Conservation (phyloP, 2,797 vertebrate species). For the Paratrypauchen microcephalus region DNA sequence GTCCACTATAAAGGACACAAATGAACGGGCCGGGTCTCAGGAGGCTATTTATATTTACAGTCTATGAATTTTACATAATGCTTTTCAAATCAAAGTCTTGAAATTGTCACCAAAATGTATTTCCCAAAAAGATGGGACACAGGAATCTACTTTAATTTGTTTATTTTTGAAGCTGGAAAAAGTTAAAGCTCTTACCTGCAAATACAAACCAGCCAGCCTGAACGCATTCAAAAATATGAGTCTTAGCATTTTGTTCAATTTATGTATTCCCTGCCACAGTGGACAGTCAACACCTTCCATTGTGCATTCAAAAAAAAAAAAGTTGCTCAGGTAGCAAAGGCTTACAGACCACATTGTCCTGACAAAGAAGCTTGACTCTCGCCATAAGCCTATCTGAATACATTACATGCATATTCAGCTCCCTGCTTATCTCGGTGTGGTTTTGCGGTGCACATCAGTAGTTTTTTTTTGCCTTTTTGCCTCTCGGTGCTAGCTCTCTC, state of each 20-base stretch:
- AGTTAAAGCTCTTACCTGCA: neutral
- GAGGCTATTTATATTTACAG: too few relatives aligned
- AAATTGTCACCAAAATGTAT: too few relatives aligned
- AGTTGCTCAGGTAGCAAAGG: slow-evolving; percentile 37
- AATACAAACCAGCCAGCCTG: neutral
- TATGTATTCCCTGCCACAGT: neutral
- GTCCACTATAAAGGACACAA: too few relatives aligned
- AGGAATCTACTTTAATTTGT: too few relatives aligned
- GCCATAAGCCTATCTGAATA: slow-evolving; percentile 35
- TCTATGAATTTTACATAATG: too few relatives aligned
- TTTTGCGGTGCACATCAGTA: slow-evolving; percentile 23
- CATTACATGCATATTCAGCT: slow-evolving; percentile 52
- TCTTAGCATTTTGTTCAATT: neutral
- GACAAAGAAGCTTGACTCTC: slow-evolving; percentile 26
- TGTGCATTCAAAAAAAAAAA: neutral
- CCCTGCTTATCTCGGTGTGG: slow-evolving; percentile 41
- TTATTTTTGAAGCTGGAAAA: too few relatives aligned
- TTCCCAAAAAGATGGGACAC: too few relatives aligned
- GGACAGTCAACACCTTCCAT: neutral
- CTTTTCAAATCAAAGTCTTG: too few relatives aligned
- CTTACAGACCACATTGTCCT: slow-evolving; percentile 41
- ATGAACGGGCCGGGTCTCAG: too few relatives aligned
- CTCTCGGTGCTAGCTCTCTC: slow-evolving; percentile 21
- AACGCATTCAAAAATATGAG: slow-evolving; percentile 3
- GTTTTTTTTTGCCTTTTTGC: neutral